A percentile compares a stretch with the other conserved stretches of the same genome.
phyloP scores from a whole-genome alignment of 2,888 invertebrate genomes.

The Papilio elwesi region DNA sequence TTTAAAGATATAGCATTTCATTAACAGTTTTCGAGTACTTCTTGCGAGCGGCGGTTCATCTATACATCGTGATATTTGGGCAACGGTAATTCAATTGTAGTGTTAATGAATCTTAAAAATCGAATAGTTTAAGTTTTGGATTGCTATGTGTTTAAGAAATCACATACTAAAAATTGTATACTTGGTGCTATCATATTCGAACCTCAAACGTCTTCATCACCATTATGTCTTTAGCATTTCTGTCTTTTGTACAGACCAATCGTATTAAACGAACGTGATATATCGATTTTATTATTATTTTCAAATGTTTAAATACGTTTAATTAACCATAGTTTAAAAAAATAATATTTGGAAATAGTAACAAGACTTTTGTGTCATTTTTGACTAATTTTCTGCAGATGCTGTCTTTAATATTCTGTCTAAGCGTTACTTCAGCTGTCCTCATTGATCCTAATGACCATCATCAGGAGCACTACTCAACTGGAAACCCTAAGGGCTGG shows the following conservation, averaged over 20 bases:
- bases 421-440: slow-evolving; percentile 60
- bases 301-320: too few species aligned
- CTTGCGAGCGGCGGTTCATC: slow-evolving; percentile 70
- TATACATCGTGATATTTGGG: slow-evolving; percentile 63
- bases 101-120: not conserved
- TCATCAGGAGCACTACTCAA: slow-evolving; percentile 43
- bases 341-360: too few species aligned
- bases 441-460: slow-evolving; percentile 59
- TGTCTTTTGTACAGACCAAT: too few species aligned
- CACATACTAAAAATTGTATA: too few species aligned
- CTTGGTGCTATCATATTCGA: too few species aligned
- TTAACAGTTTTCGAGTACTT: slow-evolving; percentile 75
- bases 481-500: slow-evolving; percentile 58
- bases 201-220: too few species aligned
- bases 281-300: too few species aligned
- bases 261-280: too few species aligned
- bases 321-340: too few species aligned
- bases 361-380: slow-evolving; percentile 44
- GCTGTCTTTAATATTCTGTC: slow-evolving; percentile 60
- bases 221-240: too few species aligned
- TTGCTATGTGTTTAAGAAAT: too few species aligned
- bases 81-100: slow-evolving; percentile 57
- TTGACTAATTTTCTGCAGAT: slow-evolving; percentile 52
- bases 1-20: slow-evolving; percentile 61
- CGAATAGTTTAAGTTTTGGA: not conserved